These are phyloP conservation scores for Tachuris rubrigastra DNA, from an alignment of 2,113 vertebrate genomes.

Conservation along the genomic window DNA sequence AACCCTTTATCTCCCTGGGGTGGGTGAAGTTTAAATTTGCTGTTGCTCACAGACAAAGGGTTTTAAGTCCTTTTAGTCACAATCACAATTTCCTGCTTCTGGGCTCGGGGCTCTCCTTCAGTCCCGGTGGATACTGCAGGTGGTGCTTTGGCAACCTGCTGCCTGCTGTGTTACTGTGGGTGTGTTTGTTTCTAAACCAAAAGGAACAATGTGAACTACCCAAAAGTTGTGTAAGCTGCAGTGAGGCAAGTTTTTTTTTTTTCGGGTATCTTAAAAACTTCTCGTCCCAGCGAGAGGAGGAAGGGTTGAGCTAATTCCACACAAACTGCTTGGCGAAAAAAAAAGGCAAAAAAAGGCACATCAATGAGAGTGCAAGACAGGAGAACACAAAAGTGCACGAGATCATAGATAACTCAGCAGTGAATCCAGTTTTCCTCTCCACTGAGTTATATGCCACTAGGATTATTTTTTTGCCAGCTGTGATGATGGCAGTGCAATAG, in stretches of 20 bases:
- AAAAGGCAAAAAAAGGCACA: not conserved
- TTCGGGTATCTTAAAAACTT: not conserved
- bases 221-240: not conserved
- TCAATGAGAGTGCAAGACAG: not conserved
- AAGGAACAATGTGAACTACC: not conserved
- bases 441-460: accelerated
- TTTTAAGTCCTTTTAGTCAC: not conserved
- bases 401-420: not conserved
- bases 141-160: not conserved
- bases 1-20: not conserved
- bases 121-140: not conserved
- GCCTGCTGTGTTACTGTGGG: accelerated
- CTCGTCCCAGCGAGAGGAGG: not conserved
- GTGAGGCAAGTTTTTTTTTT: not conserved
- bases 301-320: not conserved
- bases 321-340: not conserved
- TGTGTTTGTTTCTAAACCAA: not conserved
- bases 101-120: not conserved
- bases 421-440: not conserved
- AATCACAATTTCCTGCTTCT: not conserved
- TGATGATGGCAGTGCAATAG: not conserved
- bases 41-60: not conserved
- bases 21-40: not conserved
- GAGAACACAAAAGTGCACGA: not conserved
- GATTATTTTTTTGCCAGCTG: not conserved